These are phyloP conservation scores for Hephaestus fuliginosus DNA, from an alignment of 2,797 vertebrate genomes.

Conservation along the genomic window DNA sequence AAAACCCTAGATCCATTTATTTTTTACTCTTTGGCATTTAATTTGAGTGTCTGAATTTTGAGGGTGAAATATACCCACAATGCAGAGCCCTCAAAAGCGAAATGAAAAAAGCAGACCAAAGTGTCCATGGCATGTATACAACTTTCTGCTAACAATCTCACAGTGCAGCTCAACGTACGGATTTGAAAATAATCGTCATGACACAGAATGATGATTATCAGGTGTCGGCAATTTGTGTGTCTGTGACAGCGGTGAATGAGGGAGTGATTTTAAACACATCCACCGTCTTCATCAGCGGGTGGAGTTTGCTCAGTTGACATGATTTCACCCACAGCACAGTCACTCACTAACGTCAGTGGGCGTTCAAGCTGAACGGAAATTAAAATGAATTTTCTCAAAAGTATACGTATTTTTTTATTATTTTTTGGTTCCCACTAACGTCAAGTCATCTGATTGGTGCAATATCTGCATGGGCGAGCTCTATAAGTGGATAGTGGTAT, in stretches of 20 bases:
- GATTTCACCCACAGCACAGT: background rate
- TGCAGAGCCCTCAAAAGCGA: no score
- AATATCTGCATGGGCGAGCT: background rate
- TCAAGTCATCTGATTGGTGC: background rate
- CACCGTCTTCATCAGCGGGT: background rate
- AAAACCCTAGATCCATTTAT: background rate
- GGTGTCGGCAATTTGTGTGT: no score
- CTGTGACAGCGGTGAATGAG: no score
- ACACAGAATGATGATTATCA: background rate
- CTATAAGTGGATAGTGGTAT: background rate
- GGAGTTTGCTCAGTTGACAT: background rate
- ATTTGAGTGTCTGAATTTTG: background rate
- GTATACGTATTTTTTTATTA: background rate
- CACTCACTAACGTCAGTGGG: background rate
- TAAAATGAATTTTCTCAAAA: background rate
- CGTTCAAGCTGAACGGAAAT: background rate
- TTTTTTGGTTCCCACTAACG: no score
- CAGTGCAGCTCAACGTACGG: no score
- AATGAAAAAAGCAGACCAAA: background rate
- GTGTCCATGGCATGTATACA: background rate
- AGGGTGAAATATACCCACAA: background rate
- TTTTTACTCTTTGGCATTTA: background rate
- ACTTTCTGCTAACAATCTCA: background rate
- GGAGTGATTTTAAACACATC: background rate
- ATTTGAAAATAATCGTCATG: background rate